Conservation (phyloP, 2,797 vertebrate genomes). For the Danio albolineatus region DNA sequence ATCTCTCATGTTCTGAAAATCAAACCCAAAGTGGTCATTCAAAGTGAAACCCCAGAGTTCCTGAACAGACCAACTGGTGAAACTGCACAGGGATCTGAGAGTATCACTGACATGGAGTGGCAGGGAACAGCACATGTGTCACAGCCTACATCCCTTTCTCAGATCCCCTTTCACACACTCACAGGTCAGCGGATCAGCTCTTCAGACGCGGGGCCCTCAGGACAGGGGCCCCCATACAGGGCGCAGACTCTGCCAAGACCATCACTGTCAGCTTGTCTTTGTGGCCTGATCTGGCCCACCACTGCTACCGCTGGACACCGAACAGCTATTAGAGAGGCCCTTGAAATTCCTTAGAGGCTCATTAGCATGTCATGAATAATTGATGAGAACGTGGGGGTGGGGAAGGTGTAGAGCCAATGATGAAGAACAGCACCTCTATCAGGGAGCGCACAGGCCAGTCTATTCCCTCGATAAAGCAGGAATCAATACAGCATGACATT, state of each 20-base stretch:
- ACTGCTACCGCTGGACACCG: conserved; percentile 42
- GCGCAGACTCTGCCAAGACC: conserved; percentile 68
- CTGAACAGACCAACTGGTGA: conserved; percentile 13
- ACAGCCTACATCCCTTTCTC: conserved; percentile 72
- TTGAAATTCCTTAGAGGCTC: conserved; percentile 62
- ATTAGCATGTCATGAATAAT: conserved; percentile 68
- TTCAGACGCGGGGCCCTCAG: conserved; percentile 52
- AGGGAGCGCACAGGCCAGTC: conserved; percentile 41
- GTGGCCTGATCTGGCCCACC: conserved; percentile 48
- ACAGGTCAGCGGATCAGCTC: conserved; percentile 32
- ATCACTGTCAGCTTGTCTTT: conserved; percentile 54
- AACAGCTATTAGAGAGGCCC: conserved; percentile 64
- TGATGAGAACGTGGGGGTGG: conserved; percentile 48
- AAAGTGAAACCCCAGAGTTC: neutral
- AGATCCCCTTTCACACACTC: conserved; percentile 74
- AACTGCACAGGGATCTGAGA: conserved; percentile 52
- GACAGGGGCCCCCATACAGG: conserved; percentile 49
- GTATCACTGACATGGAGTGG: conserved; percentile 43
- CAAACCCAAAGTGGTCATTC: neutral
- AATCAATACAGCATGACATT: conserved; percentile 63
- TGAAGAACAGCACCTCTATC: conserved; percentile 64
- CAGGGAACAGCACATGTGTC: conserved; percentile 53
- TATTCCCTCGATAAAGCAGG: conserved; percentile 53
- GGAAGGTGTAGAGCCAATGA: conserved; percentile 54
- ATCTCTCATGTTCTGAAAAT: neutral